These are phyloP conservation scores for Melinaea marsaeus DNA, from an alignment of 2,888 invertebrate species.

Conservation along the genomic window DNA sequence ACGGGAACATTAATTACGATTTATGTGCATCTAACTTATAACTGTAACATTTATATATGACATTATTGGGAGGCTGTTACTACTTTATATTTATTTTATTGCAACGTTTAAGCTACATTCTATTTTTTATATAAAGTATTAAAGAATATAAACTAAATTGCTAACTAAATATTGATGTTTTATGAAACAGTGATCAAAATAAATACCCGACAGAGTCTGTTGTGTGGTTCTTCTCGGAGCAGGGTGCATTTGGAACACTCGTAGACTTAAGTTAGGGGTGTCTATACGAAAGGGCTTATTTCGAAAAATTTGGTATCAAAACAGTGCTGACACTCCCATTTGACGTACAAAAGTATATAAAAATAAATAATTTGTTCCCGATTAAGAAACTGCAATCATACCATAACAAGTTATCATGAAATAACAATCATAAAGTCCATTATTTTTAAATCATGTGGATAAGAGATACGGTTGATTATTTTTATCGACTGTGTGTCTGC, in stretches of 20 bases:
- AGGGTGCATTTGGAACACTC: too few species aligned
- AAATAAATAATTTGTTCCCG: not conserved
- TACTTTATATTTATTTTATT: not conserved
- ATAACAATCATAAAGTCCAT: not conserved
- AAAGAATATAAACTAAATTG: too few species aligned
- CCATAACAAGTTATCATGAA: not conserved
- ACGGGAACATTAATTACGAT: conserved; percentile 28
- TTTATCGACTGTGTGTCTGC: not conserved
- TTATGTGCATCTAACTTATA: conserved; percentile 19
- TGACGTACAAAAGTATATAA: too few species aligned
- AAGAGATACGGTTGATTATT: not conserved
- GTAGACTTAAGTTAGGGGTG: too few species aligned
- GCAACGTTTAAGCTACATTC: not conserved
- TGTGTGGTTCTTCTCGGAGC: too few species aligned
- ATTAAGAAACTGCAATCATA: not conserved
- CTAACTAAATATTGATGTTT: too few species aligned
- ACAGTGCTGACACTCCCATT: too few species aligned
- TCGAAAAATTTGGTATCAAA: too few species aligned
- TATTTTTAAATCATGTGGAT: not conserved
- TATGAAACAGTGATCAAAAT: too few species aligned
- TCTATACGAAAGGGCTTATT: too few species aligned
- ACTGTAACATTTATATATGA: conserved; percentile 10
- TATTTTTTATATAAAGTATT: conserved; percentile 1
- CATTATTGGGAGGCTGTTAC: conserved; percentile 9
- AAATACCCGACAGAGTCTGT: too few species aligned